phyloP scores from a whole-genome alignment of 2,113 vertebrate genomes.

The Genyomyrus donnyi region DNA sequence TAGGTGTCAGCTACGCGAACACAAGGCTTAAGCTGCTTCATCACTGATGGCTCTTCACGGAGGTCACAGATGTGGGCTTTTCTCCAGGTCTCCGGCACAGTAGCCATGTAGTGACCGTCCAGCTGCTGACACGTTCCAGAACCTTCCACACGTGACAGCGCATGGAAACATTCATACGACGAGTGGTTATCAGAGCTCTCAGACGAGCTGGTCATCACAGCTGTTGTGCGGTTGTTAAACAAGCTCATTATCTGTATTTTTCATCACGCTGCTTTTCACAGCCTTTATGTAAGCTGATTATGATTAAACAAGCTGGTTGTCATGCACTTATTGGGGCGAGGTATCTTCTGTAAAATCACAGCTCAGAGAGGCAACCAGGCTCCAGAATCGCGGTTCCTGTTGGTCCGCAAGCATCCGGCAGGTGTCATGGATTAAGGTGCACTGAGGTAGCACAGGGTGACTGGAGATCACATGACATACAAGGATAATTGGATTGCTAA shows the following conservation, averaged over 20 bases:
- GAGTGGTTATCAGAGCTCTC: not conserved
- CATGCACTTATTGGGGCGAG: not conserved
- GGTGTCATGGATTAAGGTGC: not conserved
- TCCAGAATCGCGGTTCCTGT: not conserved
- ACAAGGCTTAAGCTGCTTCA: not conserved
- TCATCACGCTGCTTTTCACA: not conserved
- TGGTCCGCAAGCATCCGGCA: not conserved
- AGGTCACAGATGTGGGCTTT: not conserved
- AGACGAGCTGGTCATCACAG: not conserved
- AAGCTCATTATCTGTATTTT: not conserved
- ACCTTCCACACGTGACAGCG: not conserved
- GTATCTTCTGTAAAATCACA: not conserved
- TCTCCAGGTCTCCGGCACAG: not conserved
- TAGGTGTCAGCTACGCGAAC: not conserved
- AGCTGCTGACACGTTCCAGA: not conserved
- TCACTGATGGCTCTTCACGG: not conserved
- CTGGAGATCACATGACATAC: not conserved
- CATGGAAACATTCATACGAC: not conserved
- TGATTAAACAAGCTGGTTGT: not conserved
- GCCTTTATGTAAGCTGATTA: not conserved
- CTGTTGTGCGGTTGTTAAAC: not conserved
- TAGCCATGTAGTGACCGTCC: not conserved
- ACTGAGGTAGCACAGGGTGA: not conserved
- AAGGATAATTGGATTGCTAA: not conserved
- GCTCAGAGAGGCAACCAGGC: not conserved